Percentiles rank a stretch among this genome's conserved stretches.
These are phyloP conservation scores for Drosophila busckii DNA, from an alignment of 1,140 invertebrate genomes.

Conservation along the genomic window DNA sequence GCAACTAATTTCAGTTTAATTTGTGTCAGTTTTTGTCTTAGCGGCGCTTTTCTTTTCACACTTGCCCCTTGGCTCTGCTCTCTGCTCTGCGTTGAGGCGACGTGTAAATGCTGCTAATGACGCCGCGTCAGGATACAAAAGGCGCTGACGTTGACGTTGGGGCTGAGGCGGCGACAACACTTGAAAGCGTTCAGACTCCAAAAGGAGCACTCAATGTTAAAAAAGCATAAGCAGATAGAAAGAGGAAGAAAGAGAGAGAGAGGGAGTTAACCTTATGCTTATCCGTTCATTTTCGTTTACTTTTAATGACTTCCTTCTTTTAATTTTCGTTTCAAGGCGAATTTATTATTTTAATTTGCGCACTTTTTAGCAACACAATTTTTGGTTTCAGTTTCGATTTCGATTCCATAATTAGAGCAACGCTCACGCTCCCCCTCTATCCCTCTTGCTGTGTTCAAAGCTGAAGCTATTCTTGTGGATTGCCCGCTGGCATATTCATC, in stretches of 20 bases:
- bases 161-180: too few species aligned
- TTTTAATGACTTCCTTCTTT: slow-evolving; percentile 64
- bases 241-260: too few species aligned
- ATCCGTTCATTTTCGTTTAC: neutral
- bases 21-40: slow-evolving; percentile 62
- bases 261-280: slow-evolving; percentile 1
- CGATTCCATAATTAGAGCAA: slow-evolving; percentile 56
- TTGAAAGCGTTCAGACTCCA: too few species aligned
- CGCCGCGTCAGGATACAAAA: slow-evolving; percentile 59
- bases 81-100: slow-evolving; percentile 43
- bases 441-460: neutral
- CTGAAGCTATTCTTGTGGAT: slow-evolving; percentile 2
- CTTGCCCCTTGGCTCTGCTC: slow-evolving; percentile 47
- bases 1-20: slow-evolving; percentile 76
- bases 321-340: slow-evolving; percentile 62
- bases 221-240: too few species aligned
- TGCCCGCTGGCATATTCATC: slow-evolving; percentile 1
- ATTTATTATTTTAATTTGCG: slow-evolving; percentile 78
- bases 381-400: slow-evolving; percentile 53
- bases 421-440: neutral
- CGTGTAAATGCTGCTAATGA: slow-evolving; percentile 76
- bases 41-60: slow-evolving; percentile 53
- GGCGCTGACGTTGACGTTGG: too few species aligned
- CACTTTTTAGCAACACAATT: slow-evolving; percentile 37
- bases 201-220: too few species aligned